phyloP scores from a whole-genome alignment of 2,797 vertebrate genomes.

The Cossypha niveicapilla region DNA sequence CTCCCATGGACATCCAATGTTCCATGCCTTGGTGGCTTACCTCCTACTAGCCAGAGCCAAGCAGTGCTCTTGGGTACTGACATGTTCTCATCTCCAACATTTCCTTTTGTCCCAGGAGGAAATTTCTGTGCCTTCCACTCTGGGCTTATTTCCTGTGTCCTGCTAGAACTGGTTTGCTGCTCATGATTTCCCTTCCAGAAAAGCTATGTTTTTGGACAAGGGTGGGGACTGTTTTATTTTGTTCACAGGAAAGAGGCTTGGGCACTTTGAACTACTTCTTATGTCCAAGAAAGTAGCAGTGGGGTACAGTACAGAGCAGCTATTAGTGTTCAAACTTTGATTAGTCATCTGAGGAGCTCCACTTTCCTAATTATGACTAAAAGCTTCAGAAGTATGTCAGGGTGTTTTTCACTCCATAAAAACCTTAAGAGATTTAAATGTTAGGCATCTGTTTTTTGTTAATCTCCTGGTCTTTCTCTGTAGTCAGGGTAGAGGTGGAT shows the following conservation, averaged over 20 bases:
- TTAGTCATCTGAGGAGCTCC: slow-evolving; percentile 4
- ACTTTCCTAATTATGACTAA: slow-evolving; percentile 16
- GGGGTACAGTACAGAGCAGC: slow-evolving; percentile 12
- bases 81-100: background rate
- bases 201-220: slow-evolving; percentile 37
- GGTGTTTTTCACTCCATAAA: background rate
- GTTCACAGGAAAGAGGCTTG: slow-evolving; percentile 6
- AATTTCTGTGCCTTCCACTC: slow-evolving; percentile 12
- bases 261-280: slow-evolving; percentile 8
- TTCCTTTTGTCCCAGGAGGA: slow-evolving; percentile 7
- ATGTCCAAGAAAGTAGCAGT: slow-evolving; percentile 44
- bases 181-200: slow-evolving; percentile 36
- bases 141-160: slow-evolving; percentile 6
- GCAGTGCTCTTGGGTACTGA: background rate
- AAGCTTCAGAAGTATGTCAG: slow-evolving; percentile 18
- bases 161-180: slow-evolving; percentile 19
- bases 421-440: background rate
- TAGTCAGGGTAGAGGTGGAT: background rate
- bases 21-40: slow-evolving; percentile 10
- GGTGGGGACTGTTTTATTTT: slow-evolving; percentile 37
- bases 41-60: slow-evolving; percentile 1
- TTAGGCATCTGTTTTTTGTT: slow-evolving; percentile 2
- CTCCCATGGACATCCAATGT: background rate
- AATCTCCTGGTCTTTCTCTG: background rate
- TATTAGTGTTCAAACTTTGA: slow-evolving; percentile 16